Percentiles rank a stretch among this genome's conserved stretches.
These are phyloP conservation scores for Clusia tigrina DNA, from an alignment of 2,888 invertebrate genomes.

Conservation along the genomic window DNA sequence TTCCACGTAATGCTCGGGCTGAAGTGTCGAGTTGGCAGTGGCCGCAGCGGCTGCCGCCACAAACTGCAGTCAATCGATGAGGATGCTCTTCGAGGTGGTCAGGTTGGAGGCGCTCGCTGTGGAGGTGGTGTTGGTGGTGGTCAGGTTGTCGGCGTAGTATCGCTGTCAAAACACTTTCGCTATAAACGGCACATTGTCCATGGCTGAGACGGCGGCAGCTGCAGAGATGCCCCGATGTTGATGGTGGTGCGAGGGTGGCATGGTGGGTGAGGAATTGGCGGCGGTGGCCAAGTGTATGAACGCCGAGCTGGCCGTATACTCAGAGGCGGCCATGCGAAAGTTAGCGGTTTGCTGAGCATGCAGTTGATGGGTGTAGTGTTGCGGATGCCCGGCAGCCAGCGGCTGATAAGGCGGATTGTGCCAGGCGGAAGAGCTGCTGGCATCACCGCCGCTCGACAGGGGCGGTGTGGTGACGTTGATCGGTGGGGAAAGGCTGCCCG, in stretches of 20 bases:
- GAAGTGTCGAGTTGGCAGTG: conserved; percentile 7
- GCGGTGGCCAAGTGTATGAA: conserved; percentile 56
- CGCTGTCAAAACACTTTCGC: conserved; percentile 66
- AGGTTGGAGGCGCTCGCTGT: conserved; percentile 33
- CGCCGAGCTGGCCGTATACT: conserved; percentile 52
- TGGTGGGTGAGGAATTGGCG: conserved; percentile 13
- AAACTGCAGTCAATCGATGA: conserved; percentile 63
- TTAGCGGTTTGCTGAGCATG: conserved; percentile 42
- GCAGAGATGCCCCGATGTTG: conserved; percentile 50
- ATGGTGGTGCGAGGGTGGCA: conserved; percentile 30
- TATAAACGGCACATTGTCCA: conserved; percentile 63
- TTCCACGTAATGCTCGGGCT: conserved; percentile 12
- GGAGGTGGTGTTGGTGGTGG: conserved; percentile 39
- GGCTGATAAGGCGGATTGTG: conserved; percentile 45
- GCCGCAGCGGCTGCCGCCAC: conserved; percentile 48
- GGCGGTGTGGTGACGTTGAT: conserved; percentile 62
- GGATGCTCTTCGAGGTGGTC: conserved; percentile 48
- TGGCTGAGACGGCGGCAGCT: conserved; percentile 45
- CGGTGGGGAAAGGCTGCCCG: conserved; percentile 58
- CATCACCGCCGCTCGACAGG: conserved; percentile 50
- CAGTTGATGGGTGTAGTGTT: conserved; percentile 35
- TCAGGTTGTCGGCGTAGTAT: conserved; percentile 62
- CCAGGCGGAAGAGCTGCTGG: conserved; percentile 56
- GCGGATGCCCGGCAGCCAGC: conserved; percentile 14
- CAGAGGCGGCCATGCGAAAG: conserved; percentile 41